Base-by-base conservation (phyloP, 1,140 invertebrate species). In the Chymomyza costata region DNA sequence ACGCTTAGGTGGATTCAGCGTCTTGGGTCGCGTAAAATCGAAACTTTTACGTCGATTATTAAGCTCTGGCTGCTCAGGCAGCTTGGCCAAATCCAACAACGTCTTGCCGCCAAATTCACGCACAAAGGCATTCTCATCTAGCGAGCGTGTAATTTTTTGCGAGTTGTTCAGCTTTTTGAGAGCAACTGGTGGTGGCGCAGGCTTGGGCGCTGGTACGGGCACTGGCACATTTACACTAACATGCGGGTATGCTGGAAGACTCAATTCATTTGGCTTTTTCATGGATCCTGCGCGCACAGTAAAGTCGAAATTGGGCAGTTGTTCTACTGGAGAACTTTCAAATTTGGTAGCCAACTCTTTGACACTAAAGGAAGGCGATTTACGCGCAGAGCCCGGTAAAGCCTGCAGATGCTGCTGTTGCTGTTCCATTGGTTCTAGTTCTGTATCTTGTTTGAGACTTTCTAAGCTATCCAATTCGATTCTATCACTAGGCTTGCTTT, bases 91-190 rank as follows among this genome's bases (percentile, higher is more conserved):
- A 37, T 88, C 87, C 21, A 82, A 86, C 43, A 86, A 49, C 2
- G 83, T 65, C 0, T 71, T 80, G 16, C 64, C 63, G 2, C 88
- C 89, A 60, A 90, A 91, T 80, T 91, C 89, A 57, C 90, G 89
- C 1, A 90, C 83, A 54, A 92, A 92, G 2, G 90, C 90, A 52
- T 90, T 90, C 71, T 90, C 91, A 78, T 94, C 93, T 16, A 94
- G 66, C 1, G 92, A 93, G 1, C 92, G 86, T 1, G 92, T 84
- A 32, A 93, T 90, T 14, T 90, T 87, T 6, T 89, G 87, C 3
- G 90, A 88, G 52, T 90, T 89, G 0, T 89, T 89, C 1, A 89
- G 53, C 35, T 85, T 83, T 48, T 84, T 80, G 1, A 83, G 60
- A 7, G 11, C 16, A 6, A 25, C 10, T 86, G 38, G 78, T 83